Evolutionary conservation across 2,113 vertebrate species (phyloP).

Genomic region (Boleophthalmus pectinirostris): DNA sequence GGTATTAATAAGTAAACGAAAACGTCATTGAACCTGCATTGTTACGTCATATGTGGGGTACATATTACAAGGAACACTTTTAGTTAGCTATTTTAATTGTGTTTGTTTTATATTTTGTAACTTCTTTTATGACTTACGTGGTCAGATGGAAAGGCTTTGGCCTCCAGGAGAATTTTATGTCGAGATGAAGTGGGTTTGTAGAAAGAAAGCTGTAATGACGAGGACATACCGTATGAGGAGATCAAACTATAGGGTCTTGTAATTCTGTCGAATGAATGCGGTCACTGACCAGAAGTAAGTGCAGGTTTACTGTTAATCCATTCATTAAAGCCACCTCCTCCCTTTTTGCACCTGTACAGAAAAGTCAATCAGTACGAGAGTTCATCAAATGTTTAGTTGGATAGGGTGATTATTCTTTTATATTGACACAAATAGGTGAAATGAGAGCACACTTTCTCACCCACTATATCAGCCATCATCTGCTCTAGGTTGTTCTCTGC

Average conservation of each 20-base stretch:
- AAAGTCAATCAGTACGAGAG: not conserved
- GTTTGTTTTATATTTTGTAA: too few species aligned
- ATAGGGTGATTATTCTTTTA: too few species aligned
- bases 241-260: not conserved
- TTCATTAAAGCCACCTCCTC: constrained; percentile 87
- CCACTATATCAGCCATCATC: constrained; percentile 85
- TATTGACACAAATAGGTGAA: not conserved
- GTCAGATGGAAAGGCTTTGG: constrained; percentile 94
- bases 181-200: constrained; percentile 88
- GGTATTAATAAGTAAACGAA: too few species aligned
- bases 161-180: constrained; percentile 91
- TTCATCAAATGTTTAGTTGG: too few species aligned
- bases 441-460: constrained; percentile 68
- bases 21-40: too few species aligned
- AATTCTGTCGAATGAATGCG: not conserved
- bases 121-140: constrained; percentile 80
- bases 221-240: too few species aligned
- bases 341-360: constrained; percentile 56
- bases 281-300: constrained; percentile 87
- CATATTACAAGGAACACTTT: too few species aligned
- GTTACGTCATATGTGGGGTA: too few species aligned
- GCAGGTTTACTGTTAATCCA: constrained; percentile 91
- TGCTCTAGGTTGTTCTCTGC: constrained; percentile 85
- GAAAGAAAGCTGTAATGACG: constrained; percentile 86
- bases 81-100: too few species aligned